Percentiles rank a stretch among this genome's conserved stretches.
phyloP scores from a whole-genome alignment of 2,888 invertebrate genomes.

The Zelleria hepariella region DNA sequence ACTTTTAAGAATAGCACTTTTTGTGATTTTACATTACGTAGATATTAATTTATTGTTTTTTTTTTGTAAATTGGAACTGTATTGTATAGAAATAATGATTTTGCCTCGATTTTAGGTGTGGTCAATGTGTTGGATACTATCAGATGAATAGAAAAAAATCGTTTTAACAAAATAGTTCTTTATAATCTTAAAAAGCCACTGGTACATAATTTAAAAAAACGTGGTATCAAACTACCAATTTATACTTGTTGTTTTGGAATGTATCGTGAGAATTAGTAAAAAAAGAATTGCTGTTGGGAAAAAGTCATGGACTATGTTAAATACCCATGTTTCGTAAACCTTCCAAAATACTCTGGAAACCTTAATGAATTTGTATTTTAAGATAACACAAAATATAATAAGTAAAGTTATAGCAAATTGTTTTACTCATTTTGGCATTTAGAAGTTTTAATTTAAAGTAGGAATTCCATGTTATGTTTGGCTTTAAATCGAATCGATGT shows the following conservation, averaged over 20 bases:
- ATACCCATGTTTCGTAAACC: not conserved
- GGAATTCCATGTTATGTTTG: constrained; percentile 59
- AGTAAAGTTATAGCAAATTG: constrained; percentile 51
- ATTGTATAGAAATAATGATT: constrained; percentile 27
- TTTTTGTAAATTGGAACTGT: constrained; percentile 58
- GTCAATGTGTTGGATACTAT: constrained; percentile 48
- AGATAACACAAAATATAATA: not conserved
- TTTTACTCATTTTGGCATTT: constrained; percentile 56
- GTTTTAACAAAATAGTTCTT: too few relatives aligned
- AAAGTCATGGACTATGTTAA: too few relatives aligned
- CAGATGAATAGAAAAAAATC: too few relatives aligned
- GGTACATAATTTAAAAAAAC: too few relatives aligned
- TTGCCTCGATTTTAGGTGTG: constrained; percentile 41
- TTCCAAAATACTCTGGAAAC: not conserved
- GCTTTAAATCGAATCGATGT: constrained; percentile 24
- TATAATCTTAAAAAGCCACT: too few relatives aligned
- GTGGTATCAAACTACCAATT: too few relatives aligned
- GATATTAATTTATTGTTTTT: constrained; percentile 46
- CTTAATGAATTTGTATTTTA: not conserved
- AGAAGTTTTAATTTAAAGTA: constrained; percentile 32
- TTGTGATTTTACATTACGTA: constrained; percentile 67
- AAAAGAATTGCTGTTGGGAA: too few relatives aligned
- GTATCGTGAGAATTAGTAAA: too few relatives aligned
- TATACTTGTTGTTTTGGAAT: too few relatives aligned
- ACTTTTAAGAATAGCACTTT: constrained; percentile 73